A percentile compares a stretch with the other conserved stretches of the same genome.
Conservation (phyloP, 2,113 vertebrate species). For the Chaetodon trifascialis region DNA sequence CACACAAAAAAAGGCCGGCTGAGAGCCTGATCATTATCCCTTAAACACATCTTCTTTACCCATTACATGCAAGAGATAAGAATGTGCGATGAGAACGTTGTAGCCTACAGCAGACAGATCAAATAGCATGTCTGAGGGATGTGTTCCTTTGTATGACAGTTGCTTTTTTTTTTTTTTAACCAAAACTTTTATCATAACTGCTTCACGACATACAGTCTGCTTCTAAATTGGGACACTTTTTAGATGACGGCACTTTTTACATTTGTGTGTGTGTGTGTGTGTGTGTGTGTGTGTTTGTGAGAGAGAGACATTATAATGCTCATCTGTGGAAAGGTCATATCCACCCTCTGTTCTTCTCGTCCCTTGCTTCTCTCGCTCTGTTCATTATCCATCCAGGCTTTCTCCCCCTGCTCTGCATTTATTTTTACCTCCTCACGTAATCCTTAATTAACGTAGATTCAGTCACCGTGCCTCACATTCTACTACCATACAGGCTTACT, state of each 20-base stretch:
- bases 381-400: slow-evolving; percentile 75
- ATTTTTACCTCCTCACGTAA: slow-evolving; percentile 82
- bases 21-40: slow-evolving; percentile 7
- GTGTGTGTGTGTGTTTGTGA: slow-evolving; percentile 32
- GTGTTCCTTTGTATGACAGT: not conserved
- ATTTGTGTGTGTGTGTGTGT: not conserved
- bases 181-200: slow-evolving; percentile 3
- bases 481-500: slow-evolving; percentile 51
- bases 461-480: slow-evolving; percentile 68
- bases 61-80: not conserved
- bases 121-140: not conserved
- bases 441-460: slow-evolving; percentile 81
- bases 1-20: not conserved
- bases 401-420: slow-evolving; percentile 71
- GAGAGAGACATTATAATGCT: slow-evolving; percentile 68
- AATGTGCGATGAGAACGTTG: not conserved
- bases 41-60: slow-evolving; percentile 1
- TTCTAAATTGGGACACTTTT: slow-evolving; percentile 31
- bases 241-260: slow-evolving; percentile 33
- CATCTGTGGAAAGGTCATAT: slow-evolving; percentile 80
- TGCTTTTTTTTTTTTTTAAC: not conserved
- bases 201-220: not conserved
- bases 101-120: not conserved
- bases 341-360: slow-evolving; percentile 71
- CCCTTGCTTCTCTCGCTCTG: slow-evolving; percentile 51